phyloP scores from a whole-genome alignment of 2,113 vertebrate genomes.

The Thamnaconus septentrionalis region DNA sequence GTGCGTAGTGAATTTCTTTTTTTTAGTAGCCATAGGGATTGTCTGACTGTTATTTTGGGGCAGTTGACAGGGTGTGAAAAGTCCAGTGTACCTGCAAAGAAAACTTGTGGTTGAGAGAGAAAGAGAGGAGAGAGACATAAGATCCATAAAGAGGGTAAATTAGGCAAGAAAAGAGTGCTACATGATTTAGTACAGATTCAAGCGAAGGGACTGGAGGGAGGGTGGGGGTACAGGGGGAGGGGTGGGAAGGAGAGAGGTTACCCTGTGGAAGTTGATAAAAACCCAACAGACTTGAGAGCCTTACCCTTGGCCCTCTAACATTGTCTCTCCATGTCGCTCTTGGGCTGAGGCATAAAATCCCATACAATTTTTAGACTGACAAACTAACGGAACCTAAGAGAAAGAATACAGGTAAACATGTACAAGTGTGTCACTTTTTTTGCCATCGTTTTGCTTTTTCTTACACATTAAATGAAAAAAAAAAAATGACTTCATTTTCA shows the following conservation, averaged over 20 bases:
- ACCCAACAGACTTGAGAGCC: constrained; percentile 94
- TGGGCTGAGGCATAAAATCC: constrained; percentile 85
- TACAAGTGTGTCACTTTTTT: constrained; percentile 75
- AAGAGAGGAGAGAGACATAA: constrained; percentile 81
- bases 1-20: constrained; percentile 49
- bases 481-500: constrained; percentile 34
- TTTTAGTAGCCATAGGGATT: constrained; percentile 69
- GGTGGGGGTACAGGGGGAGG: constrained; percentile 59
- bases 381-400: constrained; percentile 99
- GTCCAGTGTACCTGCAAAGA: constrained; percentile 97
- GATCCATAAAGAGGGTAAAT: constrained; percentile 76
- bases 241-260: constrained; percentile 70
- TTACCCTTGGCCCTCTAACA: constrained; percentile 97
- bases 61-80: constrained; percentile 77
- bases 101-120: constrained; percentile 87
- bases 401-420: constrained; percentile 99
- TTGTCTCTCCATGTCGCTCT: constrained; percentile 88
- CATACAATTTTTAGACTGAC: constrained; percentile 97
- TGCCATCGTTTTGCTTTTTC: constrained; percentile 45
- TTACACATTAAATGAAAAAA: constrained; percentile 51
- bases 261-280: constrained; percentile 76
- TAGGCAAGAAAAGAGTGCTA: constrained; percentile 71
- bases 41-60: constrained; percentile 73
- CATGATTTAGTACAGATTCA: constrained; percentile 68
- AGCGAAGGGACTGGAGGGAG: constrained; percentile 66